Percentiles rank a stretch among this genome's conserved stretches.
Conservation (phyloP, 2,888 invertebrate genomes). For the Fragum sueziense region DNA sequence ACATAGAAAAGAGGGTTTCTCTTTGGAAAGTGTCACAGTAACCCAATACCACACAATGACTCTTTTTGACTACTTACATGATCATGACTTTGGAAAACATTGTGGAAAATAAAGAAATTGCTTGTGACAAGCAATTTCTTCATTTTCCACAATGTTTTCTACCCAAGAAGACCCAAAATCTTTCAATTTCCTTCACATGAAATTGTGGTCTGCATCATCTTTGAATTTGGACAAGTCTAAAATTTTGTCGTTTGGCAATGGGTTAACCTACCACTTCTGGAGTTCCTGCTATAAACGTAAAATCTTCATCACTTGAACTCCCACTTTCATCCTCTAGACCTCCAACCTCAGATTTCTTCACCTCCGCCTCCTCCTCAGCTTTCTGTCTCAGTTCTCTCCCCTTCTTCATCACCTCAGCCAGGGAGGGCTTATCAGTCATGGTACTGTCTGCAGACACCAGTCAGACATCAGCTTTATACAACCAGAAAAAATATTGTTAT, state of each 20-base stretch:
- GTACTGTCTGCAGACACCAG: too few species aligned
- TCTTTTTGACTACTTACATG: too few species aligned
- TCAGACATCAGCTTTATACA: too few species aligned
- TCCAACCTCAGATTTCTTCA: background rate
- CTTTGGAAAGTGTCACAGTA: too few species aligned
- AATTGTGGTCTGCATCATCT: too few species aligned
- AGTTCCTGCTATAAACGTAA: slow-evolving; percentile 52
- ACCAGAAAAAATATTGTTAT: too few species aligned
- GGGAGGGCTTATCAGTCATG: slow-evolving; percentile 33
- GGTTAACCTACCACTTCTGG: slow-evolving; percentile 51
- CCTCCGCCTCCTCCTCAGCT: slow-evolving; percentile 29
- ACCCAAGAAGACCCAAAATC: background rate
- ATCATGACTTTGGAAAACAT: too few species aligned
- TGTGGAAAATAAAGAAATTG: background rate
- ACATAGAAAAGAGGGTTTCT: too few species aligned
- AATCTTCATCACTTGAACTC: slow-evolving; percentile 48
- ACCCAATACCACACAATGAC: too few species aligned
- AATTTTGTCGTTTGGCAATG: background rate
- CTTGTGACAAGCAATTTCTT: background rate
- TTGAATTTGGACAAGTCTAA: too few species aligned
- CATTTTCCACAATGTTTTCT: background rate
- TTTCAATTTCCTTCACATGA: too few species aligned
- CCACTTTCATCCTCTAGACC: background rate
- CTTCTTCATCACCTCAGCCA: slow-evolving; percentile 44
- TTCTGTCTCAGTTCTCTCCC: slow-evolving; percentile 32